These are phyloP conservation scores for Onychomys arenicola DNA, from an alignment of 2,797 vertebrate species.

Conservation along the genomic window DNA sequence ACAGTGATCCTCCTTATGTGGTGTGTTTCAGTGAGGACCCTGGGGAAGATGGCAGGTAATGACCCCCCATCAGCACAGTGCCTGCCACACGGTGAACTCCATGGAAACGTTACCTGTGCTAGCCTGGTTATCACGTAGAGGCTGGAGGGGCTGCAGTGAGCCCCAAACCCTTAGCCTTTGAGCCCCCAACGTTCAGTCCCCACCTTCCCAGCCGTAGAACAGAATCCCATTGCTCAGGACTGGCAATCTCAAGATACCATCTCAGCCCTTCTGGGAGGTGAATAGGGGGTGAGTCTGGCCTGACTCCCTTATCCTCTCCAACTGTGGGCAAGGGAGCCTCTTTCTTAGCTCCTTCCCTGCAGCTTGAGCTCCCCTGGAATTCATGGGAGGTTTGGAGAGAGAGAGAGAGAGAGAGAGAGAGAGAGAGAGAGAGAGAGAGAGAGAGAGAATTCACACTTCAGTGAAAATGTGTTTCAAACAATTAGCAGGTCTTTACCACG, in stretches of 20 bases:
- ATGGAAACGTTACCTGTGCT: background rate
- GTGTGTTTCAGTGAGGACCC: background rate
- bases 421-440: conserved; percentile 53
- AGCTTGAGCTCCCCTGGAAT: conserved; percentile 65
- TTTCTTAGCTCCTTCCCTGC: background rate
- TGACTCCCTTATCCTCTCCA: background rate
- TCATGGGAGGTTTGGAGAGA: conserved; percentile 57
- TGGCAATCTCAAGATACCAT: background rate
- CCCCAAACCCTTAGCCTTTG: background rate
- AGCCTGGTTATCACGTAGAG: background rate
- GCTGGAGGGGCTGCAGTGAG: background rate
- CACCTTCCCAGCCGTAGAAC: background rate
- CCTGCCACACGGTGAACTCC: background rate
- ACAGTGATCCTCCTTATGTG: background rate
- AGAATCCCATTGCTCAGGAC: background rate
- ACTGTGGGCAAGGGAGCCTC: background rate
- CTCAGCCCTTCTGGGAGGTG: background rate
- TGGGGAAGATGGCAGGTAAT: too few species aligned
- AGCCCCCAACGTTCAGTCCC: background rate
- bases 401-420: conserved; percentile 52
- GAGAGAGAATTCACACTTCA: conserved; percentile 79
- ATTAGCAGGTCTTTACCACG: conserved; percentile 79
- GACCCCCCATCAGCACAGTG: background rate
- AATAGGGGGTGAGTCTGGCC: background rate
- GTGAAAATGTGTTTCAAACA: conserved; percentile 78